Percentiles rank a stretch among this genome's conserved stretches.
These are phyloP conservation scores for Neomonachus schauinslandi DNA, from an alignment of 2,113 vertebrate species.

Conservation along the genomic window DNA sequence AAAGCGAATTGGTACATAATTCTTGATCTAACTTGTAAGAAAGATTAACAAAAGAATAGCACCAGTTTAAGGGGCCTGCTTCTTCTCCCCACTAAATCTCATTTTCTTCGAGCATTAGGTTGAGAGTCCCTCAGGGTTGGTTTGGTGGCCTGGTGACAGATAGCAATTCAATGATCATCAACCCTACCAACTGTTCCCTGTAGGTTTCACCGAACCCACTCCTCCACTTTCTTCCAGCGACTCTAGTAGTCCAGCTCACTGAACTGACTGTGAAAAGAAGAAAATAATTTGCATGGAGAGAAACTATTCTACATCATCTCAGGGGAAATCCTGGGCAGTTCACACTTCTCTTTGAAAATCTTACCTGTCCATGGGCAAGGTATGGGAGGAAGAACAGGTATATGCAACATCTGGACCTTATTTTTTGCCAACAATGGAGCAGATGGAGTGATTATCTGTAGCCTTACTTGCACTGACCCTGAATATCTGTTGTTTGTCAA, in stretches of 20 bases:
- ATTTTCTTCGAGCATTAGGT: neutral
- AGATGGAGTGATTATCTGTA: neutral
- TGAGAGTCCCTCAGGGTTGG: neutral
- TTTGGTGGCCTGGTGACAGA: neutral
- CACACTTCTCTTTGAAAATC: neutral
- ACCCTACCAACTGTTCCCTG: neutral
- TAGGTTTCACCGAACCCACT: neutral
- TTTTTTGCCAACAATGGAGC: neutral
- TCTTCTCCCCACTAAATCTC: neutral
- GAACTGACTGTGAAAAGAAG: neutral
- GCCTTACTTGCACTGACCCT: neutral
- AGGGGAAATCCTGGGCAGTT: neutral
- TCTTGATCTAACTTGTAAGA: neutral
- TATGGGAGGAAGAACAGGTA: neutral
- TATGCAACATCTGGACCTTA: neutral
- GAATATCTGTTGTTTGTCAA: constrained; percentile 6
- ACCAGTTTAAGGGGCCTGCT: neutral
- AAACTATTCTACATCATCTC: neutral
- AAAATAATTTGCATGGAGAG: neutral
- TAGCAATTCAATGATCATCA: neutral
- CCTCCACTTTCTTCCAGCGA: neutral
- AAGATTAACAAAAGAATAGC: neutral
- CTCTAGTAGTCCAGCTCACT: neutral
- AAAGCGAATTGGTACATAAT: neutral
- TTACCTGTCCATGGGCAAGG: neutral